These are phyloP conservation scores for Scotopteryx bipunctaria DNA, from an alignment of 2,888 invertebrate genomes.

Conservation along the genomic window DNA sequence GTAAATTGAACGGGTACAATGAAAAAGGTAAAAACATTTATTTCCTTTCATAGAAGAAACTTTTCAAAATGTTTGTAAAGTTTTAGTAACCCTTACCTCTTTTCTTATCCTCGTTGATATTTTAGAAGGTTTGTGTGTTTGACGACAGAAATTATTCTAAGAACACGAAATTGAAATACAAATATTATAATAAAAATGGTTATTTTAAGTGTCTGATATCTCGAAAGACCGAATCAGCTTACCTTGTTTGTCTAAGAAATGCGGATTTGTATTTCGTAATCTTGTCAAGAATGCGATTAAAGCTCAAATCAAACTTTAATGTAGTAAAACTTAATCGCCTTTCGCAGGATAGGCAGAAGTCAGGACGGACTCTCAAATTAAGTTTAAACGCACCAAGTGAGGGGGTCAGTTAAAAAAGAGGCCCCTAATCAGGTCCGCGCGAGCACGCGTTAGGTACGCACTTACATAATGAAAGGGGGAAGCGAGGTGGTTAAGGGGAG, in stretches of 20 bases:
- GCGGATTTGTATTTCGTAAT: neutral
- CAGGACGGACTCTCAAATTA: conserved; percentile 67
- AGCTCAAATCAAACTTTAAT: conserved; percentile 16
- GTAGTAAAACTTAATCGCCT: conserved; percentile 63
- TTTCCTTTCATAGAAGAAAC: conserved; percentile 31
- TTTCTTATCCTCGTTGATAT: conserved; percentile 8
- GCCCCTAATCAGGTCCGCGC: conserved; percentile 81
- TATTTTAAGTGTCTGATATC: too few species aligned
- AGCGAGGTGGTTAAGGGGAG: conserved; percentile 58
- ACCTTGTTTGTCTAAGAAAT: too few species aligned
- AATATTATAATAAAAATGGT: neutral
- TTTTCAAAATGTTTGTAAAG: conserved; percentile 32
- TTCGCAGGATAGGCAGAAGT: conserved; percentile 63
- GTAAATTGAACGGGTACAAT: conserved; percentile 47
- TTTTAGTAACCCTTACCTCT: conserved; percentile 10
- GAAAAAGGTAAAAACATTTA: conserved; percentile 33
- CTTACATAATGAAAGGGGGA: conserved; percentile 84
- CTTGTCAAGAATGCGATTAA: conserved; percentile 1
- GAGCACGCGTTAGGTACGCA: conserved; percentile 81
- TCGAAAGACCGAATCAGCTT: too few species aligned
- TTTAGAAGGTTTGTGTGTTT: neutral
- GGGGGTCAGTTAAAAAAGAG: conserved; percentile 83
- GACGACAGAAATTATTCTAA: neutral
- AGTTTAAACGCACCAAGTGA: conserved; percentile 78
- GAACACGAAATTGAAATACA: neutral